A percentile compares a stretch with the other conserved stretches of the same genome.
Evolutionary conservation across 2,113 vertebrate species (phyloP).

Genomic region (Poeciliopsis turrubarensis): DNA sequence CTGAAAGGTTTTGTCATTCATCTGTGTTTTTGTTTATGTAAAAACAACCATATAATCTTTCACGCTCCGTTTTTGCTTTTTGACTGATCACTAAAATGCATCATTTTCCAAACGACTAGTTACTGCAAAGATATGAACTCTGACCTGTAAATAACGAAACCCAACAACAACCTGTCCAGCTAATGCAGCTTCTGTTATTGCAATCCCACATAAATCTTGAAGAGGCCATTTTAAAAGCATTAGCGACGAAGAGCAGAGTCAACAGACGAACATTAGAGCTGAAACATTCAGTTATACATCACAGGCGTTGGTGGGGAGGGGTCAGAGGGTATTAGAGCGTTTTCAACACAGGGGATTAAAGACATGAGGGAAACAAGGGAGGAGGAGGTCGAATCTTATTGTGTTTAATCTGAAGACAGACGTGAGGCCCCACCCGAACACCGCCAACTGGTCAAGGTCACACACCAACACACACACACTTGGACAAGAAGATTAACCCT

Average conservation of each 20-base stretch:
- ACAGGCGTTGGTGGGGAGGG: not conserved
- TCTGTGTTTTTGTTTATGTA: not conserved
- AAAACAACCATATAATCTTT: not conserved
- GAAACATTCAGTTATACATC: not conserved
- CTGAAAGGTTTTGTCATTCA: not conserved
- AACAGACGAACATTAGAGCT: not conserved
- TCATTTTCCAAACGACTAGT: too few relatives aligned
- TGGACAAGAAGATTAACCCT: slow-evolving; percentile 30
- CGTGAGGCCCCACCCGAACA: slow-evolving; percentile 1
- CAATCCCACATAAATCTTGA: not conserved
- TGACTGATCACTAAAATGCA: too few relatives aligned
- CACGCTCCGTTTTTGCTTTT: not conserved
- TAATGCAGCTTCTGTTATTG: not conserved
- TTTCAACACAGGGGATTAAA: slow-evolving; percentile 35
- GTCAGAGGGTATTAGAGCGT: slow-evolving; percentile 13
- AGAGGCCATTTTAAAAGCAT: not conserved
- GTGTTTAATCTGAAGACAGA: slow-evolving; percentile 48
- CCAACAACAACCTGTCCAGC: not conserved
- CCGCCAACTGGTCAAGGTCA: slow-evolving; percentile 28
- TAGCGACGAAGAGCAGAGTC: not conserved
- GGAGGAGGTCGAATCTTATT: slow-evolving; percentile 37
- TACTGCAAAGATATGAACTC: too few relatives aligned
- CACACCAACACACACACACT: slow-evolving; percentile 13
- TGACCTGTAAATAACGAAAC: not conserved
- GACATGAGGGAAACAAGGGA: slow-evolving; percentile 10